phyloP scores from a whole-genome alignment of 2,797 vertebrate species.

The Syndactyla subalaris region DNA sequence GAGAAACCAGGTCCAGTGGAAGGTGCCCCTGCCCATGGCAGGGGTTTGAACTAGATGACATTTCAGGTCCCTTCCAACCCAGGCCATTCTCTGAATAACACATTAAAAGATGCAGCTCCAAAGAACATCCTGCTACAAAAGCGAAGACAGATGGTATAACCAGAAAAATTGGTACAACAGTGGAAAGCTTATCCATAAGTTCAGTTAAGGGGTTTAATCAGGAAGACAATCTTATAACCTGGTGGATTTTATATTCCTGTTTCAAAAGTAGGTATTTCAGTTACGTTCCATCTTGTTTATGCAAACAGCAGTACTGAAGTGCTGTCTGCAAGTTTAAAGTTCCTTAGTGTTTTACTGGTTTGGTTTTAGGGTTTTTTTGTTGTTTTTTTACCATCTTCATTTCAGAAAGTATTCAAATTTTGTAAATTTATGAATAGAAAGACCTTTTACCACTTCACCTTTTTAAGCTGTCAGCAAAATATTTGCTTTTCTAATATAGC shows the following conservation, averaged over 20 bases:
- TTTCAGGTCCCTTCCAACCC: not conserved
- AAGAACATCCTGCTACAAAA: not conserved
- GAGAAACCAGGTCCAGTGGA: not conserved
- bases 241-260: not conserved
- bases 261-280: not conserved
- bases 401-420: not conserved
- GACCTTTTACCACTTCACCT: not conserved
- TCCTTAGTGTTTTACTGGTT: not conserved
- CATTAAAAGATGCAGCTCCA: not conserved
- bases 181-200: not conserved
- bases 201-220: not conserved
- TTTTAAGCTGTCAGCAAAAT: not conserved
- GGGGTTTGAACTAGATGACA: not conserved
- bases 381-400: not conserved
- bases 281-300: not conserved
- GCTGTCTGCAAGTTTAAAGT: not conserved
- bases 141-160: not conserved
- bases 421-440: not conserved
- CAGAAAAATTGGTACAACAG: not conserved
- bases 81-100: not conserved
- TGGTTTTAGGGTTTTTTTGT: too few species aligned
- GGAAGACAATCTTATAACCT: not conserved
- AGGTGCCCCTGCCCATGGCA: not conserved
- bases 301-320: not conserved
- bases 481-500: not conserved